phyloP scores from a whole-genome alignment of 2,113 vertebrate species.

The Sinocyclocheilus maitianheensis region DNA sequence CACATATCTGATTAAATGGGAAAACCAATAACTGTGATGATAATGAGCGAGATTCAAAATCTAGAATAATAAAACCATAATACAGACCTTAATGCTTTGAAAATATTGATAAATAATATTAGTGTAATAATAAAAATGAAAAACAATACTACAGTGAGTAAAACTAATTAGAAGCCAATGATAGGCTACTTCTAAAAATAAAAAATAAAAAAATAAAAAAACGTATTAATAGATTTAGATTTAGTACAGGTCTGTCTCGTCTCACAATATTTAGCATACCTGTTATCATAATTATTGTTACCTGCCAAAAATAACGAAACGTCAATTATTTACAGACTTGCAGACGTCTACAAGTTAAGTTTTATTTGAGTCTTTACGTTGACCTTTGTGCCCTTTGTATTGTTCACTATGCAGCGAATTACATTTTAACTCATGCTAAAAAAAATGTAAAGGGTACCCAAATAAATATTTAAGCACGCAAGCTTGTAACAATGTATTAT shows the following conservation, averaged over 20 bases:
- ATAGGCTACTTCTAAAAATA: not conserved
- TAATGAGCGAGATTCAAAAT: not conserved
- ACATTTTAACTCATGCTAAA: not conserved
- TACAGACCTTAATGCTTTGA: slow-evolving; percentile 60
- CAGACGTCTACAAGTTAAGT: not conserved
- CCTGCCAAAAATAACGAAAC: not conserved
- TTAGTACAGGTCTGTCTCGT: not conserved
- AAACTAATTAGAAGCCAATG: not conserved
- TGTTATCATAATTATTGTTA: not conserved
- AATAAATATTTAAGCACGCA: not conserved
- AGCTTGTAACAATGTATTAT: not conserved
- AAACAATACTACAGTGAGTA: not conserved
- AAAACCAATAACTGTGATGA: not conserved
- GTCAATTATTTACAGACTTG: not conserved
- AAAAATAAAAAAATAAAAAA: too few relatives aligned
- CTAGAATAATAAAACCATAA: slow-evolving; percentile 4
- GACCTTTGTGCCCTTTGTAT: not conserved
- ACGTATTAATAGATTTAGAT: not conserved
- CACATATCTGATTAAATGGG: not conserved
- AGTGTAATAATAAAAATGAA: not conserved
- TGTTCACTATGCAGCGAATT: not conserved
- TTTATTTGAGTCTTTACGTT: not conserved
- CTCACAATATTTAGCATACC: not conserved
- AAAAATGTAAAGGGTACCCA: not conserved
- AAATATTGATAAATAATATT: not conserved